These are phyloP conservation scores for Isichthys henryi DNA, from an alignment of 2,113 vertebrate genomes.

Conservation along the genomic window DNA sequence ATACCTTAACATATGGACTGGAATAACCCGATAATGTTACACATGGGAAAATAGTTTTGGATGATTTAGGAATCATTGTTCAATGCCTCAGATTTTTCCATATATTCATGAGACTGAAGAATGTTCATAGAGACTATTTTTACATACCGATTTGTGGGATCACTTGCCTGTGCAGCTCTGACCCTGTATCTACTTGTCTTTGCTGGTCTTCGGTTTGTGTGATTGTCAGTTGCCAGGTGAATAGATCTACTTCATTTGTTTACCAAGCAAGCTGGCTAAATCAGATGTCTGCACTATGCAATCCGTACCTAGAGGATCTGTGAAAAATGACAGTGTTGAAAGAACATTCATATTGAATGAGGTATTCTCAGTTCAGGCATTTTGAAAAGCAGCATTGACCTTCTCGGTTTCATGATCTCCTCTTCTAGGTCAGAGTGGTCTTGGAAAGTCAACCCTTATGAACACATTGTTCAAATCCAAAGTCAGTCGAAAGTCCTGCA, in stretches of 20 bases:
- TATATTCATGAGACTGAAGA: conserved; percentile 19
- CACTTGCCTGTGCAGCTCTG: conserved; percentile 16
- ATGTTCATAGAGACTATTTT: background rate
- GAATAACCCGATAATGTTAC: background rate
- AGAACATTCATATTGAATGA: background rate
- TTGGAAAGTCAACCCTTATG: conserved; percentile 95
- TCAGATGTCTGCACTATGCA: background rate
- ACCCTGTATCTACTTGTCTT: background rate
- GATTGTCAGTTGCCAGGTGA: background rate
- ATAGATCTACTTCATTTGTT: background rate
- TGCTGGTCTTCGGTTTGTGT: background rate
- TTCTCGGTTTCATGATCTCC: background rate
- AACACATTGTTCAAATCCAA: conserved; percentile 96
- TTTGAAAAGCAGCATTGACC: background rate
- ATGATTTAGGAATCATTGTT: background rate
- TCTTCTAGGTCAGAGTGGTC: conserved; percentile 80
- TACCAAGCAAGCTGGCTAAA: background rate
- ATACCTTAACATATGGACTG: background rate
- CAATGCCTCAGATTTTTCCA: background rate
- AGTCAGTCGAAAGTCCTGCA: conserved; percentile 73
- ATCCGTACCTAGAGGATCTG: background rate
- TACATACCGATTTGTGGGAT: conserved; percentile 12
- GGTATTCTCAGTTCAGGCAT: background rate
- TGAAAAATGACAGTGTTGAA: background rate
- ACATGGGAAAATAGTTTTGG: background rate